phyloP scores from a whole-genome alignment of 1,140 invertebrate species.

The Lepidotrigona ventralis region DNA sequence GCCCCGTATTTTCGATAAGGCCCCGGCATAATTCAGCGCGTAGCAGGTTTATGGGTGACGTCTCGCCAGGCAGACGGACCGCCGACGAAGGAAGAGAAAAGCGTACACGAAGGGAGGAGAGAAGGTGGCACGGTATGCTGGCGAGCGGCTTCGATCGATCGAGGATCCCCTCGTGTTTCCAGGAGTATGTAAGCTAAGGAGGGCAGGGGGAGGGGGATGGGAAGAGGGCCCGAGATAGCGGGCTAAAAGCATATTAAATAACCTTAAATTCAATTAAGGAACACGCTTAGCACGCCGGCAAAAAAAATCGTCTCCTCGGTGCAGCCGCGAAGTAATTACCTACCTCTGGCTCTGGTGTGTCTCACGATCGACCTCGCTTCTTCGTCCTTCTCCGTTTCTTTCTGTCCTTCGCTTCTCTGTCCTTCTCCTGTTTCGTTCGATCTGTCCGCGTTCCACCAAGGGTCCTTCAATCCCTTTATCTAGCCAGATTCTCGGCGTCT shows the following conservation, averaged over 20 bases:
- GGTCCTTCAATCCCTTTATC: slow-evolving; percentile 16
- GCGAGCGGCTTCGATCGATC: slow-evolving; percentile 42
- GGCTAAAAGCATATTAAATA: slow-evolving; percentile 76
- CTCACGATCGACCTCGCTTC: neutral
- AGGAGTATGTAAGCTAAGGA: slow-evolving; percentile 48
- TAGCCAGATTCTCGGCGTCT: neutral
- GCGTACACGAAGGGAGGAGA: neutral
- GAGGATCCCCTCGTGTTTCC: slow-evolving; percentile 48
- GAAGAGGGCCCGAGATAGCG: slow-evolving; percentile 50
- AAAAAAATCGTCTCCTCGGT: slow-evolving; percentile 66
- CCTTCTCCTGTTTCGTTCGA: neutral
- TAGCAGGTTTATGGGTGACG: slow-evolving; percentile 66
- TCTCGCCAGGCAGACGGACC: slow-evolving; percentile 40
- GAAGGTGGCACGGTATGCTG: neutral
- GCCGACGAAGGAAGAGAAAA: slow-evolving; percentile 27
- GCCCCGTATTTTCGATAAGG: slow-evolving; percentile 63
- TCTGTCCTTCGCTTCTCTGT: neutral
- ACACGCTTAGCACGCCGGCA: slow-evolving; percentile 67
- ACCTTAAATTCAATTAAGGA: slow-evolving; percentile 79
- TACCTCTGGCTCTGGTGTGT: slow-evolving; percentile 59
- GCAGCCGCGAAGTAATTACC: slow-evolving; percentile 75
- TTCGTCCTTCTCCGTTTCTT: neutral
- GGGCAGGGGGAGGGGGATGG: slow-evolving; percentile 14
- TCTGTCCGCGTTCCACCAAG: neutral
- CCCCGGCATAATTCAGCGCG: slow-evolving; percentile 56